Evolutionary conservation across 2,113 vertebrate genomes (phyloP).

Genomic region (Rhabdomys dilectus): DNA sequence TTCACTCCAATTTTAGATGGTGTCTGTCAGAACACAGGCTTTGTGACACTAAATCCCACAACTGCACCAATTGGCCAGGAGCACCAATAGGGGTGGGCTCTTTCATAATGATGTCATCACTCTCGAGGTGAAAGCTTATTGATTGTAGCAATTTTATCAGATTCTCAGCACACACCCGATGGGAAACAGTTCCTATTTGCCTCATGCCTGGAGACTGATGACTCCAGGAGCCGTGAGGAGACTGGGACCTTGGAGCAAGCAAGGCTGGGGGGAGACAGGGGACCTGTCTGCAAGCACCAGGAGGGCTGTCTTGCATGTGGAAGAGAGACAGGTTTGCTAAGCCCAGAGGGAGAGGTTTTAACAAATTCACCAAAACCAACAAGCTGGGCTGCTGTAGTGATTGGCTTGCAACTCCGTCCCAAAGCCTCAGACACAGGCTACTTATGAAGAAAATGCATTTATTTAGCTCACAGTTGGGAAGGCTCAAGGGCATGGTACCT

Average conservation of each 20-base stretch:
- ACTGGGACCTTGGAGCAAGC: neutral
- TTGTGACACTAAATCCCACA: neutral
- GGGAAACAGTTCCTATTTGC: neutral
- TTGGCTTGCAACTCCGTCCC: neutral
- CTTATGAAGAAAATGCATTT: neutral
- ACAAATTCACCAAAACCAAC: neutral
- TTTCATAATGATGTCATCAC: neutral
- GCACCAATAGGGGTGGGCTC: neutral
- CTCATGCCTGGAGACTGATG: neutral
- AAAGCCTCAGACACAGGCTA: neutral
- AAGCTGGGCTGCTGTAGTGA: neutral
- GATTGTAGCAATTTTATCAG: neutral
- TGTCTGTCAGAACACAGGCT: neutral
- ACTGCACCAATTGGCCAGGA: too few species aligned
- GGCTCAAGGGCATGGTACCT: neutral
- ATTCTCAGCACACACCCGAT: neutral
- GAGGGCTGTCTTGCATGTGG: neutral
- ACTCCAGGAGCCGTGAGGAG: neutral
- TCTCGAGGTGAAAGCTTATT: neutral
- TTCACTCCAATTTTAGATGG: neutral
- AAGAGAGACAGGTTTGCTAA: neutral
- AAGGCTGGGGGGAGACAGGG: neutral
- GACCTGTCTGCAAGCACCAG: neutral
- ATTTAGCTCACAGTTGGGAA: neutral
- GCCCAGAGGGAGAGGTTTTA: neutral